Percentiles rank a stretch among this genome's conserved stretches.
Evolutionary conservation across 2,888 invertebrate genomes (phyloP).

Genomic region (Ceriagrion tenellum): DNA sequence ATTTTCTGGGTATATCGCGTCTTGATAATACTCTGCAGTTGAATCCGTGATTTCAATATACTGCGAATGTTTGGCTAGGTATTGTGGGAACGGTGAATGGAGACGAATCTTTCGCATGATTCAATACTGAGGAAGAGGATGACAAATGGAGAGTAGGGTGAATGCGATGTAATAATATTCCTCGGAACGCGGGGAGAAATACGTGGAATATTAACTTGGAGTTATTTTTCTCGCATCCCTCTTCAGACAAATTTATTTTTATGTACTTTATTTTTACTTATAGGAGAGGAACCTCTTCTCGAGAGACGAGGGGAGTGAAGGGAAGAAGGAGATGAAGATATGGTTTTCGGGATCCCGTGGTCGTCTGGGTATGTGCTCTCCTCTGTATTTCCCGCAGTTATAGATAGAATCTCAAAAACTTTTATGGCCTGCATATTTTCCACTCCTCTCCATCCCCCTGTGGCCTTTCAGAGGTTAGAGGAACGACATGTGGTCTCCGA

Average conservation of each 20-base stretch:
- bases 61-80: too few relatives aligned
- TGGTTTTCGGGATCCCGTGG: constrained; percentile 46
- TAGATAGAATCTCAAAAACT: constrained; percentile 67
- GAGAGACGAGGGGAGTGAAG: neutral
- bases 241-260: constrained; percentile 13
- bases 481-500: neutral
- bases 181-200: constrained; percentile 53
- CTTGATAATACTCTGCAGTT: too few relatives aligned
- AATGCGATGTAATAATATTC: constrained; percentile 33
- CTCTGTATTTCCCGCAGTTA: constrained; percentile 35
- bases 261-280: constrained; percentile 36
- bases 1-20: too few relatives aligned
- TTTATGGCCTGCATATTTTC: constrained; percentile 64
- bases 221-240: constrained; percentile 31
- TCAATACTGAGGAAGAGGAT: neutral
- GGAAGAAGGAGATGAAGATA: constrained; percentile 24
- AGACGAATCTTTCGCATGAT: neutral
- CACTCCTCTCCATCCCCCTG: neutral
- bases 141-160: neutral
- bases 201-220: constrained; percentile 59
- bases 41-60: too few relatives aligned
- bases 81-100: too few relatives aligned
- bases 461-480: neutral
- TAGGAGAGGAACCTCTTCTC: neutral
- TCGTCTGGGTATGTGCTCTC: constrained; percentile 53